Base-by-base conservation (phyloP, 2,113 vertebrate species). In the Hydropotes inermis region DNA sequence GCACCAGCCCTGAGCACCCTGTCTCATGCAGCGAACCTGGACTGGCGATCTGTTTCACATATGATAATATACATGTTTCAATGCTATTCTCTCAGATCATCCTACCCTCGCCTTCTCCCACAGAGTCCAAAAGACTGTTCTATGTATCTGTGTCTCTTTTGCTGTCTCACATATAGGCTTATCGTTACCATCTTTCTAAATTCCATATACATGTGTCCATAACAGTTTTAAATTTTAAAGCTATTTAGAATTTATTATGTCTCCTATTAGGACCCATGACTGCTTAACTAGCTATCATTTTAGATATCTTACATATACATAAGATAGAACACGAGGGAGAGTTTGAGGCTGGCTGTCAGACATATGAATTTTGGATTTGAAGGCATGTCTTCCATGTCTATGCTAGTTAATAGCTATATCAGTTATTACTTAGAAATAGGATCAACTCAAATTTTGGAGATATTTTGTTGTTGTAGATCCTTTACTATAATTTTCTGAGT, bases 401-500 rank as follows among this genome's bases (percentile, higher is more conserved):
- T 67, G 23, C 85, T 96, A 58, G 64, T 39, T 76, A 85, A 81
- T 82, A 97, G 30, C 54, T 81, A 67, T 81, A 39, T 85, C 28
- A 57, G 17, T 58, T 94, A 70, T 25, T 95, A 61, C 30, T 36
- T 92, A 78, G 19, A 61, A n/a, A 4, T 96, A 88, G 50, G 17
- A 79, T 85, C 45, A 93, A 94, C 64, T 89, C 47, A 88, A 94
- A 92, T 76, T 98, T 88, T 61, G 70, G 30, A 92, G 17, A 8
- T 82, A 87, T 52, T 95, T 97, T 90, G 45, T 96, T 94, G 6
- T 94, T 94, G 3, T 84, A 94, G 86, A 19, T 58, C 25, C n/a
- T 94, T 89, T 83, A 58, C 60, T 94, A 81, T 90, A 97, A 79
- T 47, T 87, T 95, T 95, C 92, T 89, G n/a, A 92, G 16, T 90